These are phyloP conservation scores for Scolopax bukidnonensis DNA, from an alignment of 2,797 vertebrate species.

Conservation along the genomic window DNA sequence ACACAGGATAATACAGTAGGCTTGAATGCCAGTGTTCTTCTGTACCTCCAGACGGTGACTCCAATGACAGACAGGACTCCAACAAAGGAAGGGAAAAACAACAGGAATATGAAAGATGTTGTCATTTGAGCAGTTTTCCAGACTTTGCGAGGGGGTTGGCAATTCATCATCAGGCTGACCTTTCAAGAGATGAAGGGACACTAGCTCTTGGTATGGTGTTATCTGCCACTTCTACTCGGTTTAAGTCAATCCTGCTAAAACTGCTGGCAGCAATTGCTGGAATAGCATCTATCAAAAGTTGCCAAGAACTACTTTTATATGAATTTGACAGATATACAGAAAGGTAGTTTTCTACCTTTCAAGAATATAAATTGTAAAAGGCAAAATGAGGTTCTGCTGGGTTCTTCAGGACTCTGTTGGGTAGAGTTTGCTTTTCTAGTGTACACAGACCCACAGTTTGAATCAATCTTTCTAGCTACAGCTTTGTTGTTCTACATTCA, in stretches of 20 bases:
- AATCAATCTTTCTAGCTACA: not conserved
- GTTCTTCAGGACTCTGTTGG: not conserved
- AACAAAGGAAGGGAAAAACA: conserved; percentile 91
- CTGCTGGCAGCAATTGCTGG: not conserved
- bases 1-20: not conserved
- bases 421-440: not conserved
- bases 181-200: conserved; percentile 45
- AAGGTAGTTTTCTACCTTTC: not conserved
- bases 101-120: conserved; percentile 88
- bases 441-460: not conserved
- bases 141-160: conserved; percentile 87
- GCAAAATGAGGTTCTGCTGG: not conserved
- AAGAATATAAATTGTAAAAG: not conserved
- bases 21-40: not conserved
- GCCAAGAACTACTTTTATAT: not conserved
- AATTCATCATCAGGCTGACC: conserved; percentile 92
- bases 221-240: not conserved
- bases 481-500: not conserved
- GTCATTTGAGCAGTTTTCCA: conserved; percentile 94
- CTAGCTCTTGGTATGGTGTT: not conserved
- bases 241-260: not conserved
- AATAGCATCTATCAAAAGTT: not conserved
- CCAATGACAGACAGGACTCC: conserved; percentile 86
- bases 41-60: conserved; percentile 91
- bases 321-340: not conserved